Evolutionary conservation across 2,113 vertebrate genomes (phyloP).

Genomic region (Lichenostomus cassidix): DNA sequence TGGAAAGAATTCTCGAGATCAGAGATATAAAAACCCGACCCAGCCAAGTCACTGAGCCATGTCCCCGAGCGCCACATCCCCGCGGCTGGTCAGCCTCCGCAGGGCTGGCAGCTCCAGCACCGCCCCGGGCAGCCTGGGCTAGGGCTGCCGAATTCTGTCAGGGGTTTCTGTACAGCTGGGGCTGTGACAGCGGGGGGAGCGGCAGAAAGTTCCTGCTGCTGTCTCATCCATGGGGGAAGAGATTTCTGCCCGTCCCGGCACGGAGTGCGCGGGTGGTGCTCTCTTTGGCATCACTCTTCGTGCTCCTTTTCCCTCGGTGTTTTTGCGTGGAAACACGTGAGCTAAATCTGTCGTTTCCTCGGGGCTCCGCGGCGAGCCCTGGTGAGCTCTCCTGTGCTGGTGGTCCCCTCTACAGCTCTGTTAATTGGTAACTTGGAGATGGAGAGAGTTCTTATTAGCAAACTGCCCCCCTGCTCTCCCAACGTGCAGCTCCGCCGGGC

Average conservation of each 20-base stretch:
- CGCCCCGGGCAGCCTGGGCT: neutral
- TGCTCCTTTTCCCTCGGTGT: neutral
- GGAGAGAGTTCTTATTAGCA: constrained; percentile 79
- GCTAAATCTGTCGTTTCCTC: neutral
- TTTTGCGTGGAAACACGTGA: neutral
- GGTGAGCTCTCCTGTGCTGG: constrained; percentile 64
- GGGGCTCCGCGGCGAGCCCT: neutral
- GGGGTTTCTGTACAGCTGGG: fast-evolving
- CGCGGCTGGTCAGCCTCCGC: neutral
- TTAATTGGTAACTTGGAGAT: constrained; percentile 84
- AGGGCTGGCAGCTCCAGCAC: neutral
- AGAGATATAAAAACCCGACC: fast-evolving
- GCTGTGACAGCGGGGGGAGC: fast-evolving
- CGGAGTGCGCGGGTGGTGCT: neutral
- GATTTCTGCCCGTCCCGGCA: neutral
- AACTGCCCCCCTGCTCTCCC: constrained; percentile 31
- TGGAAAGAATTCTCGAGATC: neutral
- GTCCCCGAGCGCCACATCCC: neutral
- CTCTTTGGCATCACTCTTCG: neutral
- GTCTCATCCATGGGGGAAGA: fast-evolving
- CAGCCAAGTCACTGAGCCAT: fast-evolving
- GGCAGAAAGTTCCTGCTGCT: neutral
- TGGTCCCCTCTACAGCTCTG: constrained; percentile 74
- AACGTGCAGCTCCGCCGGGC: constrained; percentile 77
- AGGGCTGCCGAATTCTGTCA: fast-evolving